Evolutionary conservation across 2,797 vertebrate species (phyloP), one percentile per base, ranked within the genome.

Genomic region (Sternotherus odoratus): DNA sequence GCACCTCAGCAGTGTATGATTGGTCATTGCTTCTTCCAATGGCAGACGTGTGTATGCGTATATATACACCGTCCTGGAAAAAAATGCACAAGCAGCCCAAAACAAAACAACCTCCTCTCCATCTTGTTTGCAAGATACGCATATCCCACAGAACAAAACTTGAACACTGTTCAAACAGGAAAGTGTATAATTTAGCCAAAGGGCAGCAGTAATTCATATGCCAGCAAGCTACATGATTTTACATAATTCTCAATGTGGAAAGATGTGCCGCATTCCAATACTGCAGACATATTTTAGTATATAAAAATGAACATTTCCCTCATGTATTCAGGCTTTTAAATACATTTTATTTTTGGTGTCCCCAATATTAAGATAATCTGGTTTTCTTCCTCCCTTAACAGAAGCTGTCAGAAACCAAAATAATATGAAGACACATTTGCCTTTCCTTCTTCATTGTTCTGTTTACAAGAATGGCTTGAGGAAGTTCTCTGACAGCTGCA

Each of bases 141-240:
- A 90, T 69, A 84, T 94, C 91, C 81, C 84, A n/a, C 49, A 57
- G 84, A 95, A 92, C 84, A 89, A 94, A 93, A 88, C 86, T 63
- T 87, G 95, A 95, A 74, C 43, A 17, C 48, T 82, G 77, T 88
- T 96, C 63, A 91, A 94, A 95, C 82, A 80, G 85, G 86, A 84
- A 91, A 94, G 80, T 0, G 1, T 83, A 87, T 60, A 82, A 89
- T 83, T 89, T 92, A 88, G 89, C 96, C 93, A 54, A 91, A 74
- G 80, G 96, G 90, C 83, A 93, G 79, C 82, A 84, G 75, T 91
- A 92, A 97, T 77, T 89, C 66, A 26, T 43, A 80, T 93, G 88
- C 93, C 81, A 93, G 88, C 56, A 86, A 94, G 94, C 95, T 95
- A 91, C 87, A 79, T 53, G 77, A 36, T 93, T 94, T 96, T 96